These are phyloP conservation scores for Ursus arctos DNA, from an alignment of 2,113 vertebrate genomes.

Conservation along the genomic window DNA sequence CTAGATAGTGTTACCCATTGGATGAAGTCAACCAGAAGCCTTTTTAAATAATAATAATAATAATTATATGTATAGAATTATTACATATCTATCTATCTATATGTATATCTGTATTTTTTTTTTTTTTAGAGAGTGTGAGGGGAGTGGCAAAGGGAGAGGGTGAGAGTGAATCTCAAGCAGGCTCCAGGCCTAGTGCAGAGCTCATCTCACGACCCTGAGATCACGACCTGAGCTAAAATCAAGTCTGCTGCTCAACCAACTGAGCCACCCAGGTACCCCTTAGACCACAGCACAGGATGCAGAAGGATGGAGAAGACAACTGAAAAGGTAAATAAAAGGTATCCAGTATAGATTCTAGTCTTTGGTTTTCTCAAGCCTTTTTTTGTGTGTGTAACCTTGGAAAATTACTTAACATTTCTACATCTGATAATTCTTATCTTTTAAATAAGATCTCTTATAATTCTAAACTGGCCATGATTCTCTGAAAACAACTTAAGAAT, in stretches of 20 bases:
- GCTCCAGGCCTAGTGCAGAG: not conserved
- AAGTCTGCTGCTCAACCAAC: not conserved
- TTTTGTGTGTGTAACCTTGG: not conserved
- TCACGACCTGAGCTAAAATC: not conserved
- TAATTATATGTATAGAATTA: not conserved
- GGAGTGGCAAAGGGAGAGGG: not conserved
- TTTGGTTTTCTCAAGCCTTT: not conserved
- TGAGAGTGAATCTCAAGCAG: not conserved
- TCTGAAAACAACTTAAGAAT: not conserved
- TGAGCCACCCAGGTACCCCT: not conserved
- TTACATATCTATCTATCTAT: too few relatives aligned
- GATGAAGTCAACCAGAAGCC: not conserved
- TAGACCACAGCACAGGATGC: not conserved
- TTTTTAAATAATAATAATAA: not conserved
- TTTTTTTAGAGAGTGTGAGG: not conserved
- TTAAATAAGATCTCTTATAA: not conserved
- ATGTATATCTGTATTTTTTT: too few relatives aligned
- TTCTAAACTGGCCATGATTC: not conserved
- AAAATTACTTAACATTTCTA: slow-evolving; percentile 6
- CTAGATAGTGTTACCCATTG: not conserved
- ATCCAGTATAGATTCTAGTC: not conserved
- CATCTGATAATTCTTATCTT: not conserved
- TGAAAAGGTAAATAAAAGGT: not conserved
- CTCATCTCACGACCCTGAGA: not conserved
- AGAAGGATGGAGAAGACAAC: not conserved